phyloP scores from a whole-genome alignment of 2,797 vertebrate species.

The Sciaenops ocellatus region DNA sequence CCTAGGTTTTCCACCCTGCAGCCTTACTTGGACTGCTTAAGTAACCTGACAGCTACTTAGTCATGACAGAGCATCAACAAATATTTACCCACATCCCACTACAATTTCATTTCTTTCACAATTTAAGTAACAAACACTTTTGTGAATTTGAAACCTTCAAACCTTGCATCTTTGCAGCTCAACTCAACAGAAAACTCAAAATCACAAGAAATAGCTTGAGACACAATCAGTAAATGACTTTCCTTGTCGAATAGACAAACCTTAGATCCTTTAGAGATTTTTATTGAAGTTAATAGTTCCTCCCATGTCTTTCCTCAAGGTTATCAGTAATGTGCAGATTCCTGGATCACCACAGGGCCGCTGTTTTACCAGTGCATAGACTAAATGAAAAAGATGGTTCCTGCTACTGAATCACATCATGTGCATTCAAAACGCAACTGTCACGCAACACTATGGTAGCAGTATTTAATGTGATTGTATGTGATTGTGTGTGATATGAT shows the following conservation, averaged over 20 bases:
- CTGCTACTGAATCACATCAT: constrained; percentile 28
- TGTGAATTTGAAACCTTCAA: constrained; percentile 18
- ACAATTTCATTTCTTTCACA: constrained; percentile 13
- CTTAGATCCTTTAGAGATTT: constrained; percentile 46
- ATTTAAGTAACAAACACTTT: constrained; percentile 24
- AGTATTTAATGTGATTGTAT: constrained; percentile 18
- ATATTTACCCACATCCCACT: constrained; percentile 33
- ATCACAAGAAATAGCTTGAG: constrained; percentile 22
- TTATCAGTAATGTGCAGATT: constrained; percentile 70
- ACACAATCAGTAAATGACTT: constrained; percentile 39
- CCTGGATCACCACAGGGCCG: constrained; percentile 40
- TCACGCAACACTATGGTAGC: not conserved
- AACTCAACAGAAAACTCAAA: constrained; percentile 29
- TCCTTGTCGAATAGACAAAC: constrained; percentile 36
- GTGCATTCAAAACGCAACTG: constrained; percentile 52
- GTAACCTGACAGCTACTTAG: constrained; percentile 48
- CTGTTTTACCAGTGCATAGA: constrained; percentile 55
- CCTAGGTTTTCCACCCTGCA: constrained; percentile 40
- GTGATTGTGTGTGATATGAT: constrained; percentile 24
- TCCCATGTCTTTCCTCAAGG: constrained; percentile 66
- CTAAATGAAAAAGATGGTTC: constrained; percentile 68
- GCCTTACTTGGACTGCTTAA: constrained; percentile 62
- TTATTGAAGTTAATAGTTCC: constrained; percentile 67
- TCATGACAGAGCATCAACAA: constrained; percentile 38
- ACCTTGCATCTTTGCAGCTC: not conserved